Conservation (phyloP, 2,113 vertebrate genomes). For the Mustela lutreola region DNA sequence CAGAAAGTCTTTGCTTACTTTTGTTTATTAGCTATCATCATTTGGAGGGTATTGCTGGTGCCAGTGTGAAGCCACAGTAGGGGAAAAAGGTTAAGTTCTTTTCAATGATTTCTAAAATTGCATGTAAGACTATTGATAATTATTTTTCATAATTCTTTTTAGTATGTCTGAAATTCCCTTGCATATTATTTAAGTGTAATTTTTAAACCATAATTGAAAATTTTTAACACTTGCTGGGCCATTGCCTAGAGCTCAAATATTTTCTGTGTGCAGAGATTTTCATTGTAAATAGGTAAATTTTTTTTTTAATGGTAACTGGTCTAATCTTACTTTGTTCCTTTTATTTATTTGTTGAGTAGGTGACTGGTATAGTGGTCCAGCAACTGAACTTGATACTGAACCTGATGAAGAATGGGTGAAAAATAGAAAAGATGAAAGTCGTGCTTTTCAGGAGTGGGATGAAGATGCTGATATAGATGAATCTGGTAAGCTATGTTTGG, state of each 20-base stretch:
- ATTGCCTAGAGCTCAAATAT: neutral
- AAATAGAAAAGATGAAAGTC: constrained; percentile 93
- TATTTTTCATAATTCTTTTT: constrained; percentile 50
- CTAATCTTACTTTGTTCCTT: neutral
- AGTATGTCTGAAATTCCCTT: constrained; percentile 44
- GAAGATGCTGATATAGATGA: constrained; percentile 98
- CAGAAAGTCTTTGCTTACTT: constrained; percentile 47
- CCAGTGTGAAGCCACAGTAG: constrained; percentile 40
- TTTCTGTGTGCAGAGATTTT: constrained; percentile 38
- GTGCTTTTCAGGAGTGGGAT: constrained; percentile 96
- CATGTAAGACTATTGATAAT: constrained; percentile 12
- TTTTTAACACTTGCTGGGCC: constrained; percentile 41
- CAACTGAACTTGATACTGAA: constrained; percentile 91
- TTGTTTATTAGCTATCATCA: neutral
- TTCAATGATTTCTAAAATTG: constrained; percentile 41
- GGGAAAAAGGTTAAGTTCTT: constrained; percentile 46
- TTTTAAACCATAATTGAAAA: neutral
- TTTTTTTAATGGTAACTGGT: neutral
- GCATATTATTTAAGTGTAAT: neutral
- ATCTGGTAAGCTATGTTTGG: constrained; percentile 90
- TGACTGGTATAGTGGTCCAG: constrained; percentile 93
- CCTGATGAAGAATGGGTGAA: constrained; percentile 96
- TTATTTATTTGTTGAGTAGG: constrained; percentile 84
- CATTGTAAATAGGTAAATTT: neutral
- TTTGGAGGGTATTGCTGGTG: neutral